Evolutionary conservation across 1,140 invertebrate species (phyloP).

Genomic region (Physella acuta): DNA sequence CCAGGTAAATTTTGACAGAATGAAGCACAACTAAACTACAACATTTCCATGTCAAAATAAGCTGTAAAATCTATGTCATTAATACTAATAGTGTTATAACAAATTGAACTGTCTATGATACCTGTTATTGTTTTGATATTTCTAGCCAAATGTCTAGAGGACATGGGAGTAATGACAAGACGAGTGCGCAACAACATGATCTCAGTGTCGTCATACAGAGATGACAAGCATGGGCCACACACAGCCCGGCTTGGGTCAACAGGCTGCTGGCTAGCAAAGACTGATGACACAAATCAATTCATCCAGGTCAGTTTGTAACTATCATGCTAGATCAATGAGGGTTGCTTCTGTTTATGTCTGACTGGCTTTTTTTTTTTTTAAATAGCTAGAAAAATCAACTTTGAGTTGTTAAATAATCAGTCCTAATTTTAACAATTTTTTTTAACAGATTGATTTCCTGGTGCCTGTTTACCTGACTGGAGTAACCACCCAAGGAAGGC

Average conservation of each 20-base stretch:
- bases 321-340: too few relatives aligned
- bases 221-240: conserved; percentile 46
- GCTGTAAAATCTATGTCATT: too few relatives aligned
- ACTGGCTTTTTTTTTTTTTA: too few relatives aligned
- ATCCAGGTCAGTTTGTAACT: conserved; percentile 38
- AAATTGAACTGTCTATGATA: not conserved
- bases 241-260: conserved; percentile 48
- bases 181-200: conserved; percentile 66
- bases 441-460: conserved; percentile 72
- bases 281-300: conserved; percentile 44
- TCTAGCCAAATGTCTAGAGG: conserved; percentile 64
- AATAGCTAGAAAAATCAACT: too few relatives aligned
- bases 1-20: too few relatives aligned
- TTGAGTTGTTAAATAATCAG: too few relatives aligned
- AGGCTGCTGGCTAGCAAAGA: conserved; percentile 46
- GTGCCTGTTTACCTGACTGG: conserved; percentile 76
- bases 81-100: too few relatives aligned
- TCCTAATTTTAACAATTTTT: too few relatives aligned
- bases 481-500: conserved; percentile 68
- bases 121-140: not conserved
- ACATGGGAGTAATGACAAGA: conserved; percentile 69
- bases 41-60: too few relatives aligned
- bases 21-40: too few relatives aligned
- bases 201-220: conserved; percentile 61
- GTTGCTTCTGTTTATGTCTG: too few relatives aligned